phyloP scores from a whole-genome alignment of 2,888 invertebrate species.

The Agriotes lineatus region DNA sequence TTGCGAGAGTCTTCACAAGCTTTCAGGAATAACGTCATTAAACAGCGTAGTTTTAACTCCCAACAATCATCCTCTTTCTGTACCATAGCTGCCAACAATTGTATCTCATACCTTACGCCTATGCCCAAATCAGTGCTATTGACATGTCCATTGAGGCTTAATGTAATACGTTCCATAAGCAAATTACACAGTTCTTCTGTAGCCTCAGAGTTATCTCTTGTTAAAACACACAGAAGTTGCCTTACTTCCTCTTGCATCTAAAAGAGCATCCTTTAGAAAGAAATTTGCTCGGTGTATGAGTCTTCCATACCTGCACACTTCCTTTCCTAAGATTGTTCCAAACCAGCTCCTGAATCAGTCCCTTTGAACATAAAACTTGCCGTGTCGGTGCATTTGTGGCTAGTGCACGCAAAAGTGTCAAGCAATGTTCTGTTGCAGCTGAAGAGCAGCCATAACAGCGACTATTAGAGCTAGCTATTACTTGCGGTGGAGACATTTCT shows the following conservation, averaged over 20 bases:
- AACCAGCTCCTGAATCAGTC: conserved; percentile 89
- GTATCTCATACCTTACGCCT: conserved; percentile 90
- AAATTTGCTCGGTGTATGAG: too few relatives aligned
- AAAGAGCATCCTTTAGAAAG: too few relatives aligned
- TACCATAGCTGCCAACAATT: conserved; percentile 87
- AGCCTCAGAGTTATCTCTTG: conserved; percentile 85
- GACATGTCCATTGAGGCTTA: conserved; percentile 79
- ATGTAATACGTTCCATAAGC: conserved; percentile 86
- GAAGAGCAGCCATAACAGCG: conserved; percentile 91
- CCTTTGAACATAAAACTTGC: conserved; percentile 83
- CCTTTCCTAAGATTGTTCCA: conserved; percentile 92
- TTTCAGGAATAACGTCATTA: conserved; percentile 88
- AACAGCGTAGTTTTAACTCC: conserved; percentile 91
- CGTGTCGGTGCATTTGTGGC: conserved; percentile 85
- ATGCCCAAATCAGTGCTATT: conserved; percentile 80
- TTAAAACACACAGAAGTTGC: conserved; percentile 88
- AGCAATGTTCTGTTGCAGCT: conserved; percentile 93
- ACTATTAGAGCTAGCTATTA: conserved; percentile 64
- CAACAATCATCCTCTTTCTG: conserved; percentile 95
- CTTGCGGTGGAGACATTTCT: not conserved
- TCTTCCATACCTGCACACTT: conserved; percentile 75
- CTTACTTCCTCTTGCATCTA: conserved; percentile 90
- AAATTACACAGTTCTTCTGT: conserved; percentile 87
- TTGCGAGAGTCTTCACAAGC: conserved; percentile 82
- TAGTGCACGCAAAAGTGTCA: conserved; percentile 89